Conservation (phyloP, 2,797 vertebrate species). For the Eleutherodactylus coqui region DNA sequence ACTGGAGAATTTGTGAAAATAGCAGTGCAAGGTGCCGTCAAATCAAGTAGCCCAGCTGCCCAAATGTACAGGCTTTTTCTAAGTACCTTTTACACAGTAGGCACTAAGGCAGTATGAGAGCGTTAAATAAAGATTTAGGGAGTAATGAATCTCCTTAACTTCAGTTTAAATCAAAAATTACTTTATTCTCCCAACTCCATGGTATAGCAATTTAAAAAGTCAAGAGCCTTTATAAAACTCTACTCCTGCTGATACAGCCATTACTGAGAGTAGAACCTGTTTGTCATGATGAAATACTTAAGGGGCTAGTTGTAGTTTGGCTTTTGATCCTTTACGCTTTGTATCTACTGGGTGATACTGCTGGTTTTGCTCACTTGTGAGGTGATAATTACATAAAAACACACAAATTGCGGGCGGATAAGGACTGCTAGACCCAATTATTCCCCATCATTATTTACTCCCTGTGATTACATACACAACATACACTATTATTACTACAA, state of each 20-base stretch:
- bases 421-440: constrained; percentile 48
- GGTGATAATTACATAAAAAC: constrained; percentile 57
- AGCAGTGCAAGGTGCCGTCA: constrained; percentile 56
- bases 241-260: constrained; percentile 46
- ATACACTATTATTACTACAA: constrained; percentile 55
- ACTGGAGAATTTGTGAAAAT: constrained; percentile 59
- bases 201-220: constrained; percentile 62
- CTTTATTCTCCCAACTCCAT: constrained; percentile 59
- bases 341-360: constrained; percentile 43
- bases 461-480: constrained; percentile 48
- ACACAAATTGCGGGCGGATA: constrained; percentile 51
- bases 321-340: constrained; percentile 44
- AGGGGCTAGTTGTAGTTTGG: constrained; percentile 38
- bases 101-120: constrained; percentile 53
- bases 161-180: constrained; percentile 63
- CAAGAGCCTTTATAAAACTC: constrained; percentile 60
- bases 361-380: constrained; percentile 42
- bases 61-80: constrained; percentile 59
- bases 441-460: constrained; percentile 51
- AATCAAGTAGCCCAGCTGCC: constrained; percentile 59
- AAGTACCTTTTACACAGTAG: constrained; percentile 64
- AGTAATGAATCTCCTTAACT: constrained; percentile 64
- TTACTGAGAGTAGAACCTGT: constrained; percentile 51
- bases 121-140: constrained; percentile 62
- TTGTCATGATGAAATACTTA: constrained; percentile 56